Base-by-base conservation (phyloP, 2,888 invertebrate genomes). In the Ecliptopera silaceata region DNA sequence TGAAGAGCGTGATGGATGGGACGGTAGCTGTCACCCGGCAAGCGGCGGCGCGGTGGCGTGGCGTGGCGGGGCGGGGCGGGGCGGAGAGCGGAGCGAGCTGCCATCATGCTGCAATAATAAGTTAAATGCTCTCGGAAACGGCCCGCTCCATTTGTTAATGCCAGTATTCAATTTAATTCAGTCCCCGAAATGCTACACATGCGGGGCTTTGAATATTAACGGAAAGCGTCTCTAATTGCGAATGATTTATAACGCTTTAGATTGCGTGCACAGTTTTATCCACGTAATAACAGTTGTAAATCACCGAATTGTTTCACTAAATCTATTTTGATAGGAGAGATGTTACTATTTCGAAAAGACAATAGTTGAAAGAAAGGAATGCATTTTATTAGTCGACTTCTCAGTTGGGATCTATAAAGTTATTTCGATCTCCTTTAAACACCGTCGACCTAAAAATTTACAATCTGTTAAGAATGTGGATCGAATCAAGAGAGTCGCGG, bases 81-180 rank as follows among this genome's bases (percentile, higher is more conserved):
- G 20, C 41, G 49, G 77, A 75, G 79, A 73, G 75, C 76, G 12
- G 13, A 31, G 36, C 8, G 74, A 46, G 73, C 77, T 76, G 75
- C 70, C 85, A 86, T 83, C 83, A 84, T 78, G 83, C 79, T 80
- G 84, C 88, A 86, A 84, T 88, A 88, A 88, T 85, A 88, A 88
- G 81, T 88, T 86, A 84, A 86, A 88, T 84, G 84, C 84, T 86
- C 86, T 87, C 83, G 80, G 83, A 84, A 87, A 86, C 77, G 84
- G 84, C 74, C 77, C 78, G 80, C 78, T 87, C 85, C 88, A 88
- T 89, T 90, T 86, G 89, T 89, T 88, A 88, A 88, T 87, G 87
- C 88, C 86, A 85, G 86, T 82, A 86, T 90, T 90, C 89, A 89
- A 89, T 90, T 89, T 87, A 86, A 88, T 87, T 84, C 84, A 80